A percentile compares a stretch with the other conserved stretches of the same genome.
phyloP scores from a whole-genome alignment of 2,888 invertebrate species.

The Cantharis nigra region DNA sequence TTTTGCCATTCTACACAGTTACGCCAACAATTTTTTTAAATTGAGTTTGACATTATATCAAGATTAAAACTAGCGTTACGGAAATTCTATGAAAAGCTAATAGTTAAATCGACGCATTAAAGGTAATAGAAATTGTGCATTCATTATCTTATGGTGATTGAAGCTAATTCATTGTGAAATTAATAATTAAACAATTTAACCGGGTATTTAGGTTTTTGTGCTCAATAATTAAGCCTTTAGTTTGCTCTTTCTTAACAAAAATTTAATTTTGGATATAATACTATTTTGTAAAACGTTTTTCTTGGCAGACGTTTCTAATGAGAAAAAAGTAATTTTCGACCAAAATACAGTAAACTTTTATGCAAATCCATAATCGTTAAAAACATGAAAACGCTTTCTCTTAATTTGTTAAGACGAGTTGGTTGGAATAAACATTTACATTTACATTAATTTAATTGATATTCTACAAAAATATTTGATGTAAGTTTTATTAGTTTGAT shows the following conservation, averaged over 20 bases:
- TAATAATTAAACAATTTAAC: neutral
- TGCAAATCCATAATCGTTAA: neutral
- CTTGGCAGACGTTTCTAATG: no score
- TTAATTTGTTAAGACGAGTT: neutral
- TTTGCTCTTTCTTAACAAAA: neutral
- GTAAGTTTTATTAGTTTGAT: neutral
- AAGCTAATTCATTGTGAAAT: neutral
- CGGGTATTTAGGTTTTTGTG: neutral
- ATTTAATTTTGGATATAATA: neutral
- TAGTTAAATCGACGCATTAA: neutral
- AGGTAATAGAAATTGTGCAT: neutral
- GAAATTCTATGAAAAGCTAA: neutral
- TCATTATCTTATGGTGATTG: neutral
- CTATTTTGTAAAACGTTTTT: neutral
- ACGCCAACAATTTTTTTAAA: neutral
- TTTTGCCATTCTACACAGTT: neutral
- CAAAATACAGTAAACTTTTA: neutral
- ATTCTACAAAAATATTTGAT: neutral
- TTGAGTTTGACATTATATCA: neutral
- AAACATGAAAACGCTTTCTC: neutral
- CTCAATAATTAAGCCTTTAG: no score
- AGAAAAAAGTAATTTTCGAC: neutral
- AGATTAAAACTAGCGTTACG: neutral
- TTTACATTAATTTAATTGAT: neutral
- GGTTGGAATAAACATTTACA: neutral